phyloP scores from a whole-genome alignment of 2,113 vertebrate species.

The Leptocoma aspasia region DNA sequence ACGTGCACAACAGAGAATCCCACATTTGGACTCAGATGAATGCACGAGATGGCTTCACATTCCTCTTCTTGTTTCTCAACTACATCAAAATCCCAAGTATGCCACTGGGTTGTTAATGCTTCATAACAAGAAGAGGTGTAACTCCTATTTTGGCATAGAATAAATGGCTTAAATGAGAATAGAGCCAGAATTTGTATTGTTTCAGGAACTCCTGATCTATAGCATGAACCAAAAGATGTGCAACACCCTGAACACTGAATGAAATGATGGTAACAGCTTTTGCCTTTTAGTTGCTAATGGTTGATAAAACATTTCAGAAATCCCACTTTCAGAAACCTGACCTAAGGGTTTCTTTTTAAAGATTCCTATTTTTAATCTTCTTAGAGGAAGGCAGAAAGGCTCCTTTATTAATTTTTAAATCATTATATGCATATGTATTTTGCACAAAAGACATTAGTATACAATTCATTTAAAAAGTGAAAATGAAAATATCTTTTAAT shows the following conservation, averaged over 20 bases:
- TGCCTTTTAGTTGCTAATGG: neutral
- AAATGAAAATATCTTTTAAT: neutral
- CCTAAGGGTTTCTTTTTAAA: neutral
- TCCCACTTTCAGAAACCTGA: neutral
- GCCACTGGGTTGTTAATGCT: neutral
- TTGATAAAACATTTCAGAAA: neutral
- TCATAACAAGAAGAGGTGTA: neutral
- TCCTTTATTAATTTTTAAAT: neutral
- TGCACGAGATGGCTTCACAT: neutral
- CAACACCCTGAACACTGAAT: neutral
- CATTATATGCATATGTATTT: neutral
- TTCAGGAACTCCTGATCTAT: neutral
- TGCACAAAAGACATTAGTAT: neutral
- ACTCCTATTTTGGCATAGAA: neutral
- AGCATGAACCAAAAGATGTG: neutral
- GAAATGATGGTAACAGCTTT: neutral
- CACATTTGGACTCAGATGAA: neutral
- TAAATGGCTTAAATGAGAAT: neutral
- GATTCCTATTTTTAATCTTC: neutral
- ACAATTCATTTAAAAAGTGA: neutral
- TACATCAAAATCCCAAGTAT: neutral
- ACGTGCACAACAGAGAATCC: neutral
- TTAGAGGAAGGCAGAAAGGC: neutral
- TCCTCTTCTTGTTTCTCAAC: neutral
- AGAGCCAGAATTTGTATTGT: neutral